Percentiles rank a stretch among this genome's conserved stretches.
Evolutionary conservation across 30 jellyfish, hydroid and myxozoan genomes (phyloP).

Genomic region (Chironex yamaguchii): DNA sequence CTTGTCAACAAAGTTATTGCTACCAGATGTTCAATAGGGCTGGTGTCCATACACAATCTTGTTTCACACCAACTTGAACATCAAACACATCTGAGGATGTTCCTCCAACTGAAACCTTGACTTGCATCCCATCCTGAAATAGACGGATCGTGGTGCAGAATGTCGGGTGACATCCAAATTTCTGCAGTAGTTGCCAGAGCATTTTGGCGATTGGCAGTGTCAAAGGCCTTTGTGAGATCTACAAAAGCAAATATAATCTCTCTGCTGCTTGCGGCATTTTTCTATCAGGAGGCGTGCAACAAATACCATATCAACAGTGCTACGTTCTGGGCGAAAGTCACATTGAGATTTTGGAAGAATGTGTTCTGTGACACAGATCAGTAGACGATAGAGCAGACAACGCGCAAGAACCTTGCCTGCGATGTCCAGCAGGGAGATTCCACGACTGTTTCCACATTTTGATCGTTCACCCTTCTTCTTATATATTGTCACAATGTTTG

Average conservation of each 20-base stretch:
- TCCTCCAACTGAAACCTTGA: too few relatives aligned
- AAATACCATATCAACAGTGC: constrained; percentile 16
- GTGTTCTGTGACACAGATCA: not conserved
- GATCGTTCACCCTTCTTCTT: not conserved
- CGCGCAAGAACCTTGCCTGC: constrained; percentile 25
- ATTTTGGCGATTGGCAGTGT: not conserved
- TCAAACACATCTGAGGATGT: too few relatives aligned
- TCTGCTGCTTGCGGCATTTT: constrained; percentile 26
- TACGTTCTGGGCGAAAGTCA: constrained; percentile 1
- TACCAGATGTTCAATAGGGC: too few relatives aligned
- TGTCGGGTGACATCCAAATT: too few relatives aligned
- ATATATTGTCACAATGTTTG: not conserved
- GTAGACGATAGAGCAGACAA: not conserved
- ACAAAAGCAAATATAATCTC: not conserved
- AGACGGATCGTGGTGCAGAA: too few relatives aligned
- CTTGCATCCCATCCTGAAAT: too few relatives aligned
- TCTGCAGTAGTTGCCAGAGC: too few relatives aligned
- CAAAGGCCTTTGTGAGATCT: constrained; percentile 29
- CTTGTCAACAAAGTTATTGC: too few relatives aligned
- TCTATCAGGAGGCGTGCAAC: constrained; percentile 21
- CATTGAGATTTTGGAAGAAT: constrained; percentile 33
- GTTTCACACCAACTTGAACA: too few relatives aligned
- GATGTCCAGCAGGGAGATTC: constrained; percentile 29
- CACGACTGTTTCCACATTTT: not conserved
- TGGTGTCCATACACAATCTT: too few relatives aligned